Evolutionary conservation across 2,113 vertebrate species (phyloP).

Genomic region (Monopterus albus): DNA sequence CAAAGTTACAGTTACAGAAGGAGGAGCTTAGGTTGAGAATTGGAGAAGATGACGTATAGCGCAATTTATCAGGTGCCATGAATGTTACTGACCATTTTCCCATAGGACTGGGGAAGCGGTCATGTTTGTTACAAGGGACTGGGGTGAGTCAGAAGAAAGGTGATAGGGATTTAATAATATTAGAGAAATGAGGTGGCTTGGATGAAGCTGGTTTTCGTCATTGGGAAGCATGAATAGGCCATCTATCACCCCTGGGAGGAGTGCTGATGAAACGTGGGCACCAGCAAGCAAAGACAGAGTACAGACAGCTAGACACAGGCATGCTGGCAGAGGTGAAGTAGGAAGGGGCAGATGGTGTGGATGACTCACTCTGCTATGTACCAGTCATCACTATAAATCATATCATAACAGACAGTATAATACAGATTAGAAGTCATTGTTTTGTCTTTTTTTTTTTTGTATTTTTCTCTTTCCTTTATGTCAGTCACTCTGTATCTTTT

Average conservation of each 20-base stretch:
- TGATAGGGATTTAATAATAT: slow-evolving; percentile 76
- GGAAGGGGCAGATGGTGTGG: slow-evolving; percentile 78
- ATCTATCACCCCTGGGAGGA: slow-evolving; percentile 74
- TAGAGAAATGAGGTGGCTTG: slow-evolving; percentile 70
- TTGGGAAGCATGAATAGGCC: slow-evolving; percentile 64
- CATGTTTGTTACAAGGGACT: slow-evolving; percentile 41
- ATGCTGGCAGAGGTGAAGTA: slow-evolving; percentile 77
- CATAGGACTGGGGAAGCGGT: slow-evolving; percentile 44
- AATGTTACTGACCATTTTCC: slow-evolving; percentile 56
- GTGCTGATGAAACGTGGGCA: slow-evolving; percentile 76
- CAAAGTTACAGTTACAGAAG: slow-evolving; percentile 32
- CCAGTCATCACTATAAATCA: slow-evolving; percentile 75
- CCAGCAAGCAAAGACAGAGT: slow-evolving; percentile 46
- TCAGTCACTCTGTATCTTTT: slow-evolving; percentile 8
- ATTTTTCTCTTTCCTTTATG: slow-evolving; percentile 10
- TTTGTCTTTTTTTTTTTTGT: slow-evolving; percentile 44
- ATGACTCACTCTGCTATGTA: slow-evolving; percentile 77
- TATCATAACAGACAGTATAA: slow-evolving; percentile 43
- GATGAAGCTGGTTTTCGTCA: slow-evolving; percentile 65
- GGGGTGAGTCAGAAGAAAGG: slow-evolving; percentile 74
- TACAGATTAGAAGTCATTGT: slow-evolving; percentile 54
- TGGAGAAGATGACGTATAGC: slow-evolving; percentile 43
- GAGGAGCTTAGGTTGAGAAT: slow-evolving; percentile 28
- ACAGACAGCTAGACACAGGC: slow-evolving; percentile 66
- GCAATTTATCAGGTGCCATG: slow-evolving; percentile 62